Percentiles rank a stretch among this genome's conserved stretches.
Conservation (phyloP, 2,797 vertebrate genomes). For the Tapirus indicus region DNA sequence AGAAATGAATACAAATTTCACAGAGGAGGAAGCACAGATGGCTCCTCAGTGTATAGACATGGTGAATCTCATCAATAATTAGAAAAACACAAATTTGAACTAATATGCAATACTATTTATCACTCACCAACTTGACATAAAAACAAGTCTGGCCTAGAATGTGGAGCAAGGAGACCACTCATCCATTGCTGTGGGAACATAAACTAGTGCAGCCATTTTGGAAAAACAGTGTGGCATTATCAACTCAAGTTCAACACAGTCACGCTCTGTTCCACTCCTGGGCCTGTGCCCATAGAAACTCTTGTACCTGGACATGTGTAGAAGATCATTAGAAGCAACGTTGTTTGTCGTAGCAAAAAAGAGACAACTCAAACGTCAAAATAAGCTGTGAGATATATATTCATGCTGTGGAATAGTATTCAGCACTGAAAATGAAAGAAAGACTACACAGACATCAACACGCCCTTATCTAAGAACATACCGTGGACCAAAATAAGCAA, state of each 20-base stretch:
- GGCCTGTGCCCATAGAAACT: neutral
- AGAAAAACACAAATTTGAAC: neutral
- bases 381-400: neutral
- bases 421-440: neutral
- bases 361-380: neutral
- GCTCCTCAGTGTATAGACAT: neutral
- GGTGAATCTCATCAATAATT: fast-evolving
- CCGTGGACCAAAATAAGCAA: neutral
- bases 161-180: neutral
- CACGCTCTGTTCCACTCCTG: neutral
- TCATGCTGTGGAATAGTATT: neutral
- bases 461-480: neutral
- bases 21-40: neutral
- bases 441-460: neutral
- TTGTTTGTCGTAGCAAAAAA: neutral
- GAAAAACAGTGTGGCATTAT: neutral
- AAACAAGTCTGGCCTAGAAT: neutral
- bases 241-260: neutral
- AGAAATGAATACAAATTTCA: neutral
- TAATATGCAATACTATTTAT: neutral
- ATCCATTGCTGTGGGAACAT: neutral
- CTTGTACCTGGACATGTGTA: neutral
- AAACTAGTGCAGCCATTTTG: neutral
- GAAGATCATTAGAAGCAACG: neutral
- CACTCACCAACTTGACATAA: neutral